Evolutionary conservation across 2,797 vertebrate genomes (phyloP).

Genomic region (Sebastes diaconus): DNA sequence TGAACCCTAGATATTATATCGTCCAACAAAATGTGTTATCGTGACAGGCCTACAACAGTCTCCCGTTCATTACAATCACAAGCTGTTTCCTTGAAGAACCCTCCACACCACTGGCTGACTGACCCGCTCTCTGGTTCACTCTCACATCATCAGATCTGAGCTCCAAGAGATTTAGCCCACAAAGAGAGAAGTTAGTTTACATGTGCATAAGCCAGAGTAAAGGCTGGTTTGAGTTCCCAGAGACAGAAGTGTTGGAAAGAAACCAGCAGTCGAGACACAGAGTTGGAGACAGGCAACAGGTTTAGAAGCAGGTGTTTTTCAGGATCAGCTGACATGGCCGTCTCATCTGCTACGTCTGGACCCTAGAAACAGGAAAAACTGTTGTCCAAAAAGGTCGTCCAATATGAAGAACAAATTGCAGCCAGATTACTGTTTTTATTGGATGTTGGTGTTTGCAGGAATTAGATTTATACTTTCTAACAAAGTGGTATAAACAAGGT

Average conservation of each 20-base stretch:
- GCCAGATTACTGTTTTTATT: neutral
- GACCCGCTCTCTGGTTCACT: neutral
- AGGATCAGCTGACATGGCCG: neutral
- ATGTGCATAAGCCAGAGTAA: neutral
- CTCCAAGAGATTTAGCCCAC: neutral
- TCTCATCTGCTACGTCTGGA: neutral
- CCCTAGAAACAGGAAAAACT: neutral
- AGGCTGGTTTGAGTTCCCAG: neutral
- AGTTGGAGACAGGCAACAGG: neutral
- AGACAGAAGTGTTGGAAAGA: neutral
- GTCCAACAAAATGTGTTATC: too few species aligned
- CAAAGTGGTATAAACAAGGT: neutral
- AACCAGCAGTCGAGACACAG: neutral
- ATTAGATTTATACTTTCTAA: neutral
- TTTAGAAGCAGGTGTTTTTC: slow-evolving; percentile 42
- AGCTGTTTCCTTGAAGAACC: neutral
- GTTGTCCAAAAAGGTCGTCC: neutral
- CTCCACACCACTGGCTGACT: neutral
- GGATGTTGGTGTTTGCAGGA: neutral
- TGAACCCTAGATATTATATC: too few species aligned
- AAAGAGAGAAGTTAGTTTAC: neutral
- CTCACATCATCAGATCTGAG: neutral
- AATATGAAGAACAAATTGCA: neutral
- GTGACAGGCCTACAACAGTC: too few species aligned
- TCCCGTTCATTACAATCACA: neutral